These are phyloP conservation scores for Mythimna loreyi DNA, from an alignment of 2,888 invertebrate genomes.

Conservation along the genomic window DNA sequence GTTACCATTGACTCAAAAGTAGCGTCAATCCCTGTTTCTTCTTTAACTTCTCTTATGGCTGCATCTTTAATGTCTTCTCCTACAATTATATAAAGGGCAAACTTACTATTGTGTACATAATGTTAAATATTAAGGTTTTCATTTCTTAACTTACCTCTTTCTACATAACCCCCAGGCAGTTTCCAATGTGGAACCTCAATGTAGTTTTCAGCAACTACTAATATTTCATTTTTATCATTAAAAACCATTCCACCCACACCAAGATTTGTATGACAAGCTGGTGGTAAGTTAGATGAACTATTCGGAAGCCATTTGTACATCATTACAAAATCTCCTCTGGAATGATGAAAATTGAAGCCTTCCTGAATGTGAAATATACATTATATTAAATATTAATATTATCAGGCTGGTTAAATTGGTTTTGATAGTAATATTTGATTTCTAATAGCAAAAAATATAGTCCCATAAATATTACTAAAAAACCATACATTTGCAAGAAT, in stretches of 20 bases:
- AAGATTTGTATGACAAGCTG: slow-evolving; percentile 94
- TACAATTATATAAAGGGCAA: slow-evolving; percentile 74
- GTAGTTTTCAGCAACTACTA: slow-evolving; percentile 95
- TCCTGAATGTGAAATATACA: slow-evolving; percentile 82
- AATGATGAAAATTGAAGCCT: slow-evolving; percentile 97
- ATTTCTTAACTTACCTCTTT: slow-evolving; percentile 92
- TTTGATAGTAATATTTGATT: not conserved
- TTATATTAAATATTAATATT: not conserved
- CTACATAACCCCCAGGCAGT: slow-evolving; percentile 97
- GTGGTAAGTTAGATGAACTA: slow-evolving; percentile 92
- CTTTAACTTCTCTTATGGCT: slow-evolving; percentile 96
- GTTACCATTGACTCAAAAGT: slow-evolving; percentile 94
- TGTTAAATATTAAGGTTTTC: not conserved
- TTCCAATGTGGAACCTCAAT: slow-evolving; percentile 94
- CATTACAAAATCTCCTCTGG: slow-evolving; percentile 94
- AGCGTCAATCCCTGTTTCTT: slow-evolving; percentile 96
- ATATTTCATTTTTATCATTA: slow-evolving; percentile 94
- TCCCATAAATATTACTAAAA: not conserved
- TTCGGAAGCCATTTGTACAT: slow-evolving; percentile 95
- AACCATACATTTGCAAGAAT: slow-evolving; percentile 92
- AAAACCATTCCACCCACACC: slow-evolving; percentile 97
- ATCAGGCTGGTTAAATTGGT: not conserved
- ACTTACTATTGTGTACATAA: not conserved
- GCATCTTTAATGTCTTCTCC: slow-evolving; percentile 96
- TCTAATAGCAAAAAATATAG: not conserved